Evolutionary conservation across 1,140 invertebrate genomes (phyloP).

Genomic region (Diachasmimorpha longicaudata): DNA sequence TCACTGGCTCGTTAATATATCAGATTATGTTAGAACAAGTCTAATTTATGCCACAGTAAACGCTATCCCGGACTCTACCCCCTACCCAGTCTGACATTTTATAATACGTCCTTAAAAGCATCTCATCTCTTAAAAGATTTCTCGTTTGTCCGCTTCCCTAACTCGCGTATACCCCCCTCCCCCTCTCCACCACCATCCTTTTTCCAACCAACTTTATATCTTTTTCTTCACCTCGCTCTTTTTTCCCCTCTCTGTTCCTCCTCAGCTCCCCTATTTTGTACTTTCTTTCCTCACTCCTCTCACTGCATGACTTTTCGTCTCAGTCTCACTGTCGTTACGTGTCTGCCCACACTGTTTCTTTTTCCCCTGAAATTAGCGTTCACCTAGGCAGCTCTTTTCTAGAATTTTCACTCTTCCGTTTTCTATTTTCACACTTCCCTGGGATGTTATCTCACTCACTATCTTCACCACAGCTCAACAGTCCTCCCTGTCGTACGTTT

Average conservation of each 20-base stretch:
- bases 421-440: background rate
- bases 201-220: background rate
- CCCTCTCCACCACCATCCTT: background rate
- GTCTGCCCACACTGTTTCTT: background rate
- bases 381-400: background rate
- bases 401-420: background rate
- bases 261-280: background rate
- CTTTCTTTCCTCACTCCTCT: background rate
- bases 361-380: background rate
- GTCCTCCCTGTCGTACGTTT: background rate
- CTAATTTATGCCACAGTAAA: slow-evolving; percentile 49
- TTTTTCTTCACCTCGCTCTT: background rate
- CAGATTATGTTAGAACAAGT: slow-evolving; percentile 49
- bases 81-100: slow-evolving; percentile 38
- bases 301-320: background rate
- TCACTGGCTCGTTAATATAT: slow-evolving; percentile 44
- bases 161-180: no score
- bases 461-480: background rate
- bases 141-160: slow-evolving; percentile 20
- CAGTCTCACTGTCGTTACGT: background rate
- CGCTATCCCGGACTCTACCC: slow-evolving; percentile 34
- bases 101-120: slow-evolving; percentile 43
- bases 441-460: background rate
- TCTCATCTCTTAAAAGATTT: slow-evolving; percentile 43
- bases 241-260: background rate